Conservation (phyloP, 2,113 vertebrate genomes). For the Stegostoma tigrinum region DNA sequence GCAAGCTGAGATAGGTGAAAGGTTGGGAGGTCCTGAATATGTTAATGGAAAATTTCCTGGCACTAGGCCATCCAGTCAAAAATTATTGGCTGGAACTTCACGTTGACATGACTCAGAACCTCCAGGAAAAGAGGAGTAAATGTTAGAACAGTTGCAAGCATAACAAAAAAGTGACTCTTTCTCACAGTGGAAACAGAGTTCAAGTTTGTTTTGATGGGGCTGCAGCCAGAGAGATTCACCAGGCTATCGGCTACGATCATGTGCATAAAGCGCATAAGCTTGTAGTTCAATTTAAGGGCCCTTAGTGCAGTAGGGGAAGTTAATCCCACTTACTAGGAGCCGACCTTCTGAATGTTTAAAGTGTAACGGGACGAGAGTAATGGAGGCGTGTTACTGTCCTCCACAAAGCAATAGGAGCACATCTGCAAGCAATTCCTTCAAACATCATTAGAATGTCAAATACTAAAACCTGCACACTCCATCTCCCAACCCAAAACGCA, state of each 20-base stretch:
- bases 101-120: background rate
- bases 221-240: background rate
- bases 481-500: background rate
- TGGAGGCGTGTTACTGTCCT: background rate
- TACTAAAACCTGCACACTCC: no score
- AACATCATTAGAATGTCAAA: background rate
- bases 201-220: background rate
- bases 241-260: background rate
- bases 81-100: background rate
- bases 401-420: background rate
- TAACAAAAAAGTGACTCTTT: background rate
- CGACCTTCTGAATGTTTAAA: background rate
- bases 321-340: background rate
- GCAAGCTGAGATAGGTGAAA: background rate
- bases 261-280: background rate
- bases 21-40: background rate
- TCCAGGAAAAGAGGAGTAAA: background rate
- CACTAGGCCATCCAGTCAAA: background rate
- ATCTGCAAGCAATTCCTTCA: background rate
- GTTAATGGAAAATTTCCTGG: background rate
- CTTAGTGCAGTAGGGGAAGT: background rate
- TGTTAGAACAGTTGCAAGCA: background rate
- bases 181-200: background rate
- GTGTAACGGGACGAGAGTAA: background rate
- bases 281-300: background rate